Conservation (phyloP, 2,888 invertebrate genomes). For the Eledone cirrhosa region DNA sequence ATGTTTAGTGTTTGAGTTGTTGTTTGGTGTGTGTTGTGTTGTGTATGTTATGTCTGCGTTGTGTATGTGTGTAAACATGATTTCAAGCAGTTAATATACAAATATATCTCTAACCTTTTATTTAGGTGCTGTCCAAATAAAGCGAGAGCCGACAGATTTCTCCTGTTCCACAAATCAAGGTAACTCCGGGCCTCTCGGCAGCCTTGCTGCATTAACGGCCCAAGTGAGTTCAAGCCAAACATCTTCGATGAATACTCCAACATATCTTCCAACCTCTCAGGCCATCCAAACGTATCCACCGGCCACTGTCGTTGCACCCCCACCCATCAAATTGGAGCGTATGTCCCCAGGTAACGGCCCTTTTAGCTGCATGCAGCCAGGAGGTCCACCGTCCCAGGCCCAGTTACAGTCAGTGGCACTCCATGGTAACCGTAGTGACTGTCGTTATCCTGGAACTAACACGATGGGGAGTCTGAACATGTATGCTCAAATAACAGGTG, state of each 20-base stretch:
- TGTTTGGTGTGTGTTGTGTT: too few relatives aligned
- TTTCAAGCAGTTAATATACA: too few relatives aligned
- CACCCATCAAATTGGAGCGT: constrained; percentile 16
- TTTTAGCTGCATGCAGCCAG: constrained; percentile 25
- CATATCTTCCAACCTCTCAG: constrained; percentile 26
- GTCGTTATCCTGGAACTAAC: constrained; percentile 20
- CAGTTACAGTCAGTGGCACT: constrained; percentile 16
- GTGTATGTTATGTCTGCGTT: too few relatives aligned
- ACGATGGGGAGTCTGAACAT: constrained; percentile 21
- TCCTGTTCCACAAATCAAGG: neutral
- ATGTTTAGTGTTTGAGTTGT: too few relatives aligned
- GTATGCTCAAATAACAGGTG: constrained; percentile 26
- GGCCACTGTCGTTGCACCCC: constrained; percentile 15
- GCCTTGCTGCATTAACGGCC: constrained; percentile 21
- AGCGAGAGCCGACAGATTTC: constrained; percentile 21
- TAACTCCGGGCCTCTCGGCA: constrained; percentile 17
- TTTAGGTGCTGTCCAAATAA: constrained; percentile 15
- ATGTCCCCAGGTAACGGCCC: constrained; percentile 24
- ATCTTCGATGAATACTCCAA: neutral
- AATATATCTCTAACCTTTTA: too few relatives aligned
- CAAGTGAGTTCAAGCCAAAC: constrained; percentile 23
- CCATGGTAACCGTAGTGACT: constrained; percentile 25
- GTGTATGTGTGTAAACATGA: too few relatives aligned
- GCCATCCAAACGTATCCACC: constrained; percentile 4
- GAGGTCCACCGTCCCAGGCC: constrained; percentile 14